A percentile compares a stretch with the other conserved stretches of the same genome.
Evolutionary conservation across 2,113 vertebrate genomes (phyloP).

Genomic region (Anhinga rufa): DNA sequence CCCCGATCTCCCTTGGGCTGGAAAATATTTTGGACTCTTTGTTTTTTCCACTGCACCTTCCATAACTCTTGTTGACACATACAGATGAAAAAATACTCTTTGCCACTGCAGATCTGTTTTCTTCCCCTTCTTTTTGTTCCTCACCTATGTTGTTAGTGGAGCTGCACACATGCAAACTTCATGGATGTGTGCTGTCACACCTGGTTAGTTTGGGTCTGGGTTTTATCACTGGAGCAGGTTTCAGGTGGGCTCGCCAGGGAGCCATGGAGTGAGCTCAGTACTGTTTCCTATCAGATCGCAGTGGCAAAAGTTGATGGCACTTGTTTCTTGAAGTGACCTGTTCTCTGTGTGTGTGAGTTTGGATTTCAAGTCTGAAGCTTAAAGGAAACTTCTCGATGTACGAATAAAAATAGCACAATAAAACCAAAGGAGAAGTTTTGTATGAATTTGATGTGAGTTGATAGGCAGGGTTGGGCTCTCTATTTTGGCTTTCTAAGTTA

Average conservation of each 20-base stretch:
- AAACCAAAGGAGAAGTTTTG: not conserved
- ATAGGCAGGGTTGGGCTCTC: not conserved
- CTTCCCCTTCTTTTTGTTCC: not conserved
- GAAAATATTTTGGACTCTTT: not conserved
- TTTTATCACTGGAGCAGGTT: not conserved
- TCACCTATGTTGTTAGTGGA: not conserved
- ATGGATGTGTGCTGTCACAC: not conserved
- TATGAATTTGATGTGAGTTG: not conserved
- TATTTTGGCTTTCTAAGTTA: not conserved
- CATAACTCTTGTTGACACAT: accelerated
- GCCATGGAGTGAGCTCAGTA: not conserved
- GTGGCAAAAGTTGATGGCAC: not conserved
- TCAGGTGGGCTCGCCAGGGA: not conserved
- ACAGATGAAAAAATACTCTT: not conserved
- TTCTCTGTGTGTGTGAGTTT: not conserved
- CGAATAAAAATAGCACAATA: not conserved
- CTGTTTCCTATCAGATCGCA: not conserved
- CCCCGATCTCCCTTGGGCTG: not conserved
- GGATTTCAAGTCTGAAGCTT: not conserved
- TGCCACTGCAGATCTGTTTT: not conserved
- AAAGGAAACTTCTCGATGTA: not conserved
- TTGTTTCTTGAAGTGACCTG: not conserved
- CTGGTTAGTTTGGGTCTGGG: not conserved
- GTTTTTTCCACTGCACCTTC: not conserved
- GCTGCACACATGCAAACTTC: not conserved